Evolutionary conservation across 2,888 invertebrate species (phyloP), one percentile per base, ranked within the genome.

Genomic region (Galeruca laticollis): DNA sequence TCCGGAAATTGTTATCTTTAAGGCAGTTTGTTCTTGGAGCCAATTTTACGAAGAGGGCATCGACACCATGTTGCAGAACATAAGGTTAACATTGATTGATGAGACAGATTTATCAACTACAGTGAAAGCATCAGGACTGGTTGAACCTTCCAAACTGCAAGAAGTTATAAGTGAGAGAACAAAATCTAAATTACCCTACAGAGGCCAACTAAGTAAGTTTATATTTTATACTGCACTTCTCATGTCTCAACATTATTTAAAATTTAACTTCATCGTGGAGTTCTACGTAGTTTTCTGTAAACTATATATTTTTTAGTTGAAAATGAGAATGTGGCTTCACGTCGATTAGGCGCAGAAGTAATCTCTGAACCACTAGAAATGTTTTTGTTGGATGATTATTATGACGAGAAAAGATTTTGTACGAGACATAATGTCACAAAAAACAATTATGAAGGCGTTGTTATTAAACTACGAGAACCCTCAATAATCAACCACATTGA

Each of bases 401-500:
- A 89, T 51, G 90, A 89, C 73, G 91, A 90, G 92, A 98, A 99
- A 85, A 90, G 94, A 74, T 98, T 94, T 71, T 94, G 92, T 82
- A 91, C 91, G 0, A 79, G 85, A 68, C 86, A 86, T 73, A 83
- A 84, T 0, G 86, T 86, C 60, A 84, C 82, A 64, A 83, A 83
- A 10, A 81, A 83, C 2, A 90, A 88, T 49, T 91, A 92, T 84
- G 90, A 92, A 83, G 94, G 96, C 70, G 97, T 98, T 82, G 89
- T 94, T 9, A 92, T 98, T 59, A 93, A 94, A 80, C 89, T 98
- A 66, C 91, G 91, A 75, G 90, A 92, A 61, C 91, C 92, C 77
- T 95, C 93, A 84, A 97, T 99, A 81, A 90, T 99, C 79, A 99
- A 99, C 88, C 94, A 97, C 82, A 90, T 99, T 70, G 91, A 92